Base-by-base conservation (phyloP, 2,797 vertebrate genomes). In the Lithobates pipiens region DNA sequence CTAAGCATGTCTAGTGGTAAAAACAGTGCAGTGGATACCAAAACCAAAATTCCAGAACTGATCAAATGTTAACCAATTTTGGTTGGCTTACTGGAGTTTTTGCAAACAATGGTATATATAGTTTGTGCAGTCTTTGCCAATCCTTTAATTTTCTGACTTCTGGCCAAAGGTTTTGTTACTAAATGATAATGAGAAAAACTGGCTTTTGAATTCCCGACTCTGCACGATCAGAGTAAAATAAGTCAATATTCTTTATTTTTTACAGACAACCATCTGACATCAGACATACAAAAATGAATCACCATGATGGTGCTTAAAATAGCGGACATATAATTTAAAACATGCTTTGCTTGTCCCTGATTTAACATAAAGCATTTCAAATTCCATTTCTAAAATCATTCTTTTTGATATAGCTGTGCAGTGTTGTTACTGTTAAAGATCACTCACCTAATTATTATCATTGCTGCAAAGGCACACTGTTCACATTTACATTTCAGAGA, bases 241-340 rank as follows among this genome's bases (percentile, higher is more conserved):
- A 46, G 76, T 44, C 69, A 32, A 78, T 73, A 85, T 46, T 36
- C 76, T 74, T 79, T 67, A 74, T 68, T 79, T 50, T 32, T 71
- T 34, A 3, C 39, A 67, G 46, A 74, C 57, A 72, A 57, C 76
- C 21, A 67, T 39, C 76, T 79, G 69, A 79, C 68, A 73, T 32
- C 18, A 73, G 68, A 79, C n/a, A 74, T 67, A 72, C n/a, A 79
- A 65, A 65, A 63, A 78, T 27, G 39, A 63, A 84, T 72, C 27
- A 25, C 34, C 50, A 84, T 42, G 15, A 65, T 54, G 61, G 61
- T 63, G 36, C 63, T 27, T 29, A 65, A 73, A 79, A 61, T 69
- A 50, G n/a, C 54, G 25, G 39, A 79, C 63, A 67, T 67, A 46
- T 78, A 63, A 72, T 85, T 73, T 79, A 73, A 46, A 78, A 32